A percentile compares a stretch with the other conserved stretches of the same genome.
phyloP scores from a whole-genome alignment of 2,797 vertebrate species.

The Odontamblyopus lacepedii region DNA sequence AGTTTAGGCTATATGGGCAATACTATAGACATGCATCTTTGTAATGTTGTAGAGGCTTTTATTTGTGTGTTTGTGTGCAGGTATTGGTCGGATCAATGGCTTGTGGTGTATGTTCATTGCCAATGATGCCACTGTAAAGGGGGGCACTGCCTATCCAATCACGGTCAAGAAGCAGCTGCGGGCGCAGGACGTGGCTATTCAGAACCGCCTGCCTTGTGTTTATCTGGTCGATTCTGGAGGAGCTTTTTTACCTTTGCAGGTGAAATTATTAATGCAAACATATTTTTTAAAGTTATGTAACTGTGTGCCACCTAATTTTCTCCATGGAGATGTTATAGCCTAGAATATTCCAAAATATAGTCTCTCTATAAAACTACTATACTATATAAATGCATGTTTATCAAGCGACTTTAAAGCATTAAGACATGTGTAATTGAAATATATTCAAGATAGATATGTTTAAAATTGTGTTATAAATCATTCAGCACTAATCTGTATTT shows the following conservation, averaged over 20 bases:
- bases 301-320: too few species aligned
- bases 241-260: conserved; percentile 87
- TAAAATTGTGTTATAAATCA: not conserved
- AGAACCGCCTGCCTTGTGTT: conserved; percentile 83
- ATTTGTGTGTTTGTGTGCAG: conserved; percentile 56
- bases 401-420: too few species aligned
- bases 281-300: not conserved
- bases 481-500: not conserved
- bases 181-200: conserved; percentile 83
- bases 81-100: conserved; percentile 83
- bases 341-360: too few species aligned
- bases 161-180: conserved; percentile 86
- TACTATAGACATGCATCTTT: not conserved
- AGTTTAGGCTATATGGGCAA: too few species aligned
- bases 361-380: too few species aligned
- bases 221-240: conserved; percentile 87
- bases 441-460: too few species aligned
- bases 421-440: too few species aligned
- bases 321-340: too few species aligned
- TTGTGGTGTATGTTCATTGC: conserved; percentile 85
- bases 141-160: conserved; percentile 84
- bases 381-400: too few species aligned
- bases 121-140: conserved; percentile 88
- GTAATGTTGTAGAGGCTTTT: not conserved
- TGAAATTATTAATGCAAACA: conserved; percentile 36